Evolutionary conservation across 2,113 vertebrate genomes (phyloP).

Genomic region (Bombycilla garrulus): DNA sequence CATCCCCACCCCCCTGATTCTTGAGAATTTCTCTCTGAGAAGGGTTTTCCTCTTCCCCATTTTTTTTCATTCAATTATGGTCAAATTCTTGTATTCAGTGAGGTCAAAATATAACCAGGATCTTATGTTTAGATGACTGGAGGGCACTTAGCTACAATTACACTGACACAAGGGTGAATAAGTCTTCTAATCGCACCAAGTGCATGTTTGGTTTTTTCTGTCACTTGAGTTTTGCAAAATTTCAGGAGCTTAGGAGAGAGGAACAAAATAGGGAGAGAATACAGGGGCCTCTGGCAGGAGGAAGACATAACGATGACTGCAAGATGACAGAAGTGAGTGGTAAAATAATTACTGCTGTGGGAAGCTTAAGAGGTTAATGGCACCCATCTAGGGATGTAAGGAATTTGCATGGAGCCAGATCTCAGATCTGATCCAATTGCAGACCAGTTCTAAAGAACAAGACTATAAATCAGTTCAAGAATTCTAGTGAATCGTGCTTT

Average conservation of each 20-base stretch:
- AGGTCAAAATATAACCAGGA: background rate
- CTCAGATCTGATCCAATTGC: background rate
- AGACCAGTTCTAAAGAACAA: background rate
- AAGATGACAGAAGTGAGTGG: background rate
- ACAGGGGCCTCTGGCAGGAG: background rate
- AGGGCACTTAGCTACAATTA: background rate
- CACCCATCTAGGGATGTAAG: background rate
- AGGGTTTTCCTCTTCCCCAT: background rate
- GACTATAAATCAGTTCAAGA: background rate
- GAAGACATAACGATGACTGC: background rate
- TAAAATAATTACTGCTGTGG: background rate
- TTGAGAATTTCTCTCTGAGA: background rate
- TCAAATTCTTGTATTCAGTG: background rate
- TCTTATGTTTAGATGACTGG: constrained; percentile 6
- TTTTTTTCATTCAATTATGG: background rate
- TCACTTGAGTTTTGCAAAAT: background rate
- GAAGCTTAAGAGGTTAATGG: background rate
- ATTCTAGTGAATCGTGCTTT: constrained; percentile 1
- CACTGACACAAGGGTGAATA: background rate
- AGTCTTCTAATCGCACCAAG: background rate
- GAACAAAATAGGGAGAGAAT: background rate
- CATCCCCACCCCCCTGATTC: rapidly evolving
- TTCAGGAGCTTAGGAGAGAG: background rate
- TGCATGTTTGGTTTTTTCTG: background rate
- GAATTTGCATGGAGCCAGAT: background rate